Percentiles rank a stretch among this genome's conserved stretches.
These are phyloP conservation scores for Andrena dorsata DNA, from an alignment of 2,888 invertebrate species.

Conservation along the genomic window DNA sequence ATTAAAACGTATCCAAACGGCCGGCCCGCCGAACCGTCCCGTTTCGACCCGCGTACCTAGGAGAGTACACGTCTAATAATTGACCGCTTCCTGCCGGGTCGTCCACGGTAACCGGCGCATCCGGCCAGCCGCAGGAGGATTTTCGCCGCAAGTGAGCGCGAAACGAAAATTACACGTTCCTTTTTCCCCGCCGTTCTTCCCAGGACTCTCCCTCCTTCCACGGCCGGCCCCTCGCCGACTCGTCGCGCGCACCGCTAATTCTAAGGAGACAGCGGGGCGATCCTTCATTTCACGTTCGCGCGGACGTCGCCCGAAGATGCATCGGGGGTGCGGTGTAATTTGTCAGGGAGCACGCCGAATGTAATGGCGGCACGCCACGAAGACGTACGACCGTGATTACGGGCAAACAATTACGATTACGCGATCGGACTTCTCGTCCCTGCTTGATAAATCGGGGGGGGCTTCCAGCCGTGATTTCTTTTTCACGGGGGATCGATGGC, in stretches of 20 bases:
- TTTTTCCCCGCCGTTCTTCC: constrained; percentile 13
- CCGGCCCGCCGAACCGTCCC: constrained; percentile 5
- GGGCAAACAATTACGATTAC: constrained; percentile 51
- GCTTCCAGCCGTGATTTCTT: constrained; percentile 15
- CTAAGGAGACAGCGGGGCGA: constrained; percentile 37
- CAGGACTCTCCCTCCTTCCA: not conserved
- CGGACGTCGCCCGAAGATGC: constrained; percentile 32
- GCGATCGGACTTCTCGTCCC: constrained; percentile 6
- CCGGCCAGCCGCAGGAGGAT: constrained; percentile 34
- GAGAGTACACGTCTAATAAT: constrained; percentile 38
- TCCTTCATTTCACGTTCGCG: constrained; percentile 47
- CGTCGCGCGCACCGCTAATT: constrained; percentile 18
- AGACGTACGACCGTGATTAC: constrained; percentile 51
- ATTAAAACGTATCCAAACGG: constrained; percentile 22
- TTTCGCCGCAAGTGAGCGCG: constrained; percentile 45
- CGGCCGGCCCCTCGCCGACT: not conserved
- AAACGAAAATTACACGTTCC: constrained; percentile 59
- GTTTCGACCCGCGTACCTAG: constrained; percentile 17
- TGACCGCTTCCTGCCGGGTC: constrained; percentile 44
- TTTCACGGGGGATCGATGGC: not conserved
- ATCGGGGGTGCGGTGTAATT: constrained; percentile 41
- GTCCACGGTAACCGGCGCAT: constrained; percentile 30
- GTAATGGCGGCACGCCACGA: constrained; percentile 44
- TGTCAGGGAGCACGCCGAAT: constrained; percentile 49
- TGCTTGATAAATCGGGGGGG: constrained; percentile 37